Evolutionary conservation across 2,888 invertebrate species (phyloP), one percentile per base, ranked within the genome.

Genomic region (Dryomyza anilis): DNA sequence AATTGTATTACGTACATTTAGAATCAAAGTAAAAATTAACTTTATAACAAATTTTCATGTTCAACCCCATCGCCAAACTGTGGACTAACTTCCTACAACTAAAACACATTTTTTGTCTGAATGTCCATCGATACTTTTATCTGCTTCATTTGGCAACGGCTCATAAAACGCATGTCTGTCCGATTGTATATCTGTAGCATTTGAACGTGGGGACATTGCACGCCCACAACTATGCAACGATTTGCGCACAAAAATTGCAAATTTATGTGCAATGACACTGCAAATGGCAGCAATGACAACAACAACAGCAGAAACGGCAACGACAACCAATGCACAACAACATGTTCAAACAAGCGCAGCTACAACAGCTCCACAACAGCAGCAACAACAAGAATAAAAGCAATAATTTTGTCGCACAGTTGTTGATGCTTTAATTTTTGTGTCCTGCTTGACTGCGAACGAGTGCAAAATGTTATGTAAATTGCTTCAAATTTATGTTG

Each of bases 261-360:
- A 61, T 61, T 52, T 61, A 63, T 63, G 46, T 56, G n/a, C 56
- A 21, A 46, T 45, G 46, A 63, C 55, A 46, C 63, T 63, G 63
- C 16, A 55, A 63, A 63, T 63, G 63, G 48, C 63, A 48, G 48
- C 63, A 39, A 39, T 19, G 25, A 63, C 56, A 46, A 27, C 16
- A 58, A 29, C 46, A 29, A 29, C 29, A 46, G 29, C 30, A 58
- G 8, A 19, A 33, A 23, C 56, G 19, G 5, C 27, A 46, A 19
- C 58, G 30, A 23, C 43, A 43, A 29, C 56, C n/a, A 56, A 23
- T 23, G 46, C 27, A 58, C 6, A n/a, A n/a, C 19, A n/a, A n/a
- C n/a, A n/a, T n/a, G n/a, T n/a, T n/a, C n/a, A n/a, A n/a, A n/a
- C n/a, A n/a, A n/a, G n/a, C n/a, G n/a, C n/a, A n/a, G n/a, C n/a